Evolutionary conservation across 2,113 vertebrate genomes (phyloP), one percentile per base, ranked within the genome.

Genomic region (Lophochroa leadbeateri): DNA sequence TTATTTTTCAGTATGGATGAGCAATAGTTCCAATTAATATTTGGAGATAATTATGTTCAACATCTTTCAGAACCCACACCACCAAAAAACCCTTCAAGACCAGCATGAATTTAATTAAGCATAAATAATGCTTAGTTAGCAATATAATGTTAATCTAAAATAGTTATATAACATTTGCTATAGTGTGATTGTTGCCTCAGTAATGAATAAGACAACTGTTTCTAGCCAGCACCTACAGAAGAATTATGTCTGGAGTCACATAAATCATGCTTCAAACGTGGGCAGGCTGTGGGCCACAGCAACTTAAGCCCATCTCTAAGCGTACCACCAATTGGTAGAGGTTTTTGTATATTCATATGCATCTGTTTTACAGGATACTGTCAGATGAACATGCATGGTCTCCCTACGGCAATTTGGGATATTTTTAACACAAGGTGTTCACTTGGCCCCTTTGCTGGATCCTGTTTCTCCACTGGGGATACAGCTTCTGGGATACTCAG

Each of bases 391-490:
- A 39, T 60, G 33, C 13, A 17, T 78, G 28, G 6, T 86, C 31
- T 78, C 29, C 25, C 5, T 17, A 5, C 1, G 7, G 9, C 41
- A 29, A 7, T 58, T 76, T 69, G 0, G 2, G 69, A 24, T 4
- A 11, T 24, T 53, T 94, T 82, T 76, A 5, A 8, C 24, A 25
- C 37, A 61, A 20, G 23, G 2, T 80, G 1, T 46, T 82, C 2
- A 1, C 24, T 11, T 65, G 55, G 12, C 7, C 28, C 6, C 17
- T 43, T 16, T 49, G 20, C 21, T 67, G 41, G 20, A 17, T 78
- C 17, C 7, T 49, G 9, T 52, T 91, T 77, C n/a, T 57, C 37
- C 31, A 52, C 1, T 0, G 0, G 7, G 33, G 9, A 83, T 11
- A 9, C 35, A 69, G 39, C 10, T 46, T 8, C 23, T 37, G 55